These are phyloP conservation scores for Phodopus roborovskii DNA, from an alignment of 2,113 vertebrate genomes.

Conservation along the genomic window DNA sequence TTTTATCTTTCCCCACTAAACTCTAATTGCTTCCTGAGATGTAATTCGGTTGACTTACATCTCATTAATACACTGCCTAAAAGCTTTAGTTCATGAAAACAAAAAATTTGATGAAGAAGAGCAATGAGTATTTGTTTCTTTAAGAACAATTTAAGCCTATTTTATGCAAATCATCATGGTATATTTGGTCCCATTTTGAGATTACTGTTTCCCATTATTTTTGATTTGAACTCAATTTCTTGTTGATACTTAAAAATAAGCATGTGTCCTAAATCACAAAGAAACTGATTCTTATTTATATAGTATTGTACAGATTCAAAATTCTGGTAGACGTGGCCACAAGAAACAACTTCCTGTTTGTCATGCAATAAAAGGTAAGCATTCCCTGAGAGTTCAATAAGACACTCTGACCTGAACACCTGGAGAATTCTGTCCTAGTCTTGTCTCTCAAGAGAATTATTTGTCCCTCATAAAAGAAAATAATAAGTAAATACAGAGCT, in stretches of 20 bases:
- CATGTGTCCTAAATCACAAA: slow-evolving; percentile 46
- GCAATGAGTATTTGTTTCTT: slow-evolving; percentile 75
- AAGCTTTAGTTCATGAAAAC: slow-evolving; percentile 79
- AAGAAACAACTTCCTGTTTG: not conserved
- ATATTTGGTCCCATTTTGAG: slow-evolving; percentile 55
- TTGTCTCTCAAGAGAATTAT: slow-evolving; percentile 28
- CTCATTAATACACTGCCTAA: slow-evolving; percentile 62
- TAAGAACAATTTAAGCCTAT: slow-evolving; percentile 71
- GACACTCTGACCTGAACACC: not conserved
- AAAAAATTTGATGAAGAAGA: slow-evolving; percentile 80
- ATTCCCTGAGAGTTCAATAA: not conserved
- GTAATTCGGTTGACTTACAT: slow-evolving; percentile 67
- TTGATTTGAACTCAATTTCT: slow-evolving; percentile 58
- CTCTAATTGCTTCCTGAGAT: slow-evolving; percentile 73
- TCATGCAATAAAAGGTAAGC: slow-evolving; percentile 26
- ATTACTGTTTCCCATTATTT: slow-evolving; percentile 15
- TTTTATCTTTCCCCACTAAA: slow-evolving; percentile 62
- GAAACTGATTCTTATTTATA: not conserved
- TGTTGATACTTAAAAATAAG: slow-evolving; percentile 46
- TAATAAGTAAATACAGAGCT: not conserved
- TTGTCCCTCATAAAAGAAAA: not conserved
- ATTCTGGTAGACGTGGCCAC: not conserved
- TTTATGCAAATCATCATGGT: slow-evolving; percentile 63
- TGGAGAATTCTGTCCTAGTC: not conserved
- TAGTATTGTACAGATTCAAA: not conserved